Evolutionary conservation across 2,113 vertebrate genomes (phyloP), one percentile per base, ranked within the genome.

Genomic region (Myotis lucifugus): DNA sequence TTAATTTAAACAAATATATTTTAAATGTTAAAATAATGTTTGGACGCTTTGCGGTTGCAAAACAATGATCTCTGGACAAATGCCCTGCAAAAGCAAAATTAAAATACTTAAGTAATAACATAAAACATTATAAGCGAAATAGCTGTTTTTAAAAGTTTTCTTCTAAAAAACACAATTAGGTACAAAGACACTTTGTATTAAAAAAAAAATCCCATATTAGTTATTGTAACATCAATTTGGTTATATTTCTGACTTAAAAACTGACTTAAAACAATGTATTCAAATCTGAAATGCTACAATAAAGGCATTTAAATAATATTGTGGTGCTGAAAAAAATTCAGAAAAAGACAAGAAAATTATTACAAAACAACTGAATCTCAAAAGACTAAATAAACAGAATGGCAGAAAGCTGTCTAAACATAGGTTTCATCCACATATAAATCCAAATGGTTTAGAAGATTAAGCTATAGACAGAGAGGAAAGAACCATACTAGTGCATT

Each of bases 21-120:
- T 93, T 82, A 89, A 92, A 90, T 69, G 18, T 85, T 73, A 92
- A 90, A 78, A 81, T 87, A 42, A 66, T n/a, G 15, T 82, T 77
- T 82, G 29, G 46, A 82, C 29, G 18, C 12, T 32, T 67, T 18
- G 67, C 14, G 37, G 37, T 85, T 85, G 82, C 50, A 93, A 94
- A 94, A 88, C 18, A 7, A 85, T n/a, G 70, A 5, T 37, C 17
- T 61, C 37, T 90, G 8, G 25, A 94, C 21, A 83, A 95, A 84
- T 40, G 82, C 11, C 23, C 50, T 70, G 40, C 40, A 88, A 93
- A 94, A 40, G 40, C 34, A 69, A 34, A 64, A 61, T 48, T 67
- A 70, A 66, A 48, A 86, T 67, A 37, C 2, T 37, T 84, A 82
- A 73, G 40, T 78, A 79, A 88, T 87, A 67, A 78, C 34, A 48